These are phyloP conservation scores for Peromyscus melanophrys DNA, from an alignment of 2,797 vertebrate genomes.

Conservation along the genomic window DNA sequence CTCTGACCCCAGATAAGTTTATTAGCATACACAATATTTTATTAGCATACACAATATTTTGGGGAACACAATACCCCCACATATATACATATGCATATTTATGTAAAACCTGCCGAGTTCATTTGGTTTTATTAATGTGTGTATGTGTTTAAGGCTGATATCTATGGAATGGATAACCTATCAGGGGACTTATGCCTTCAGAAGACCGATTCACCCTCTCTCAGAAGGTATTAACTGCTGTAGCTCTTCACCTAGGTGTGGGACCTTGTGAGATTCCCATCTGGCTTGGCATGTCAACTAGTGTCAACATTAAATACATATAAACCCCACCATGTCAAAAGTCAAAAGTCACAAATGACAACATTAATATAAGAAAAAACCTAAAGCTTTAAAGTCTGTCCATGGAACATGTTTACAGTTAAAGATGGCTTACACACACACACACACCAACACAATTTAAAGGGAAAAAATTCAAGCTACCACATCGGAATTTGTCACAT, in stretches of 20 bases:
- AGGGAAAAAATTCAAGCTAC: not conserved
- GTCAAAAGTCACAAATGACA: not conserved
- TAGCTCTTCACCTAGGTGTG: not conserved
- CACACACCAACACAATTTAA: not conserved
- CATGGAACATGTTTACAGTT: not conserved
- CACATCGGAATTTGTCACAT: not conserved
- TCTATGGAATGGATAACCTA: not conserved
- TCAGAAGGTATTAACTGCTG: not conserved
- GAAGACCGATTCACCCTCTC: not conserved
- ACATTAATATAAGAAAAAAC: not conserved
- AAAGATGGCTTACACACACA: not conserved
- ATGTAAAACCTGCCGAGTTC: not conserved
- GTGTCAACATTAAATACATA: not conserved
- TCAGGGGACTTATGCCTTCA: not conserved
- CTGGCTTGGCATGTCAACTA: not conserved
- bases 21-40: too few species aligned
- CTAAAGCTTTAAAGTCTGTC: not conserved
- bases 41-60: too few species aligned
- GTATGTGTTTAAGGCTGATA: not conserved
- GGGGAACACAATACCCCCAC: too few species aligned
- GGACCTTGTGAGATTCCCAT: not conserved
- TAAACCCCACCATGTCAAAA: not conserved
- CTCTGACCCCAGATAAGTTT: too few species aligned
- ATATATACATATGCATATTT: not conserved
- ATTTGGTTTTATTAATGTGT: not conserved